A percentile compares a stretch with the other conserved stretches of the same genome.
These are phyloP conservation scores for Andricus quercusramuli DNA, from an alignment of 2,888 invertebrate species.

Conservation along the genomic window DNA sequence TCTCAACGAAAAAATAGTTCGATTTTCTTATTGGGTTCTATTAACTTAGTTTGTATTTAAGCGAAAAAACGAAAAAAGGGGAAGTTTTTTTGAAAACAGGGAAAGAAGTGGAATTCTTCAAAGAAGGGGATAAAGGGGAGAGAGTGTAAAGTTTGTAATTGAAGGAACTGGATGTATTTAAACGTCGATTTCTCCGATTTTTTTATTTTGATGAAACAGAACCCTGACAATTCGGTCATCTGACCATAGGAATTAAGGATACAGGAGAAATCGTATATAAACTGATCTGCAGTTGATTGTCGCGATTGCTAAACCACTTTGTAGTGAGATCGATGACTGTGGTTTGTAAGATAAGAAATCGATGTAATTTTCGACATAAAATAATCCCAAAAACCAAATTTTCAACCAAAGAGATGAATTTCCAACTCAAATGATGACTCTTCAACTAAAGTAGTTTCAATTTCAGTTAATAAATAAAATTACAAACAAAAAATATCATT, in stretches of 20 bases:
- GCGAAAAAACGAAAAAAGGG: too few species aligned
- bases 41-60: too few species aligned
- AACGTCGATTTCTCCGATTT: neutral
- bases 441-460: too few species aligned
- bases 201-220: neutral
- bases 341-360: slow-evolving; percentile 17
- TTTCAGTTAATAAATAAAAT: too few species aligned
- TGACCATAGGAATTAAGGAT: neutral
- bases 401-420: too few species aligned
- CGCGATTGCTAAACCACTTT: slow-evolving; percentile 9
- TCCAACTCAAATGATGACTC: too few species aligned
- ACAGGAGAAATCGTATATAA: slow-evolving; percentile 16
- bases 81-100: too few species aligned
- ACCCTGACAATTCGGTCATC: neutral
- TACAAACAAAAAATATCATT: too few species aligned
- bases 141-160: too few species aligned
- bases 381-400: neutral
- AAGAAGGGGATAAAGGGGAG: too few species aligned
- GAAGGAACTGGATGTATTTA: neutral
- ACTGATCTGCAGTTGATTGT: slow-evolving; percentile 11
- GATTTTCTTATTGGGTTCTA: too few species aligned
- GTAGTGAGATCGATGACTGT: slow-evolving; percentile 11
- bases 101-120: too few species aligned
- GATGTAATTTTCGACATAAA: slow-evolving; percentile 2
- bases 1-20: neutral